Evolutionary conservation across 2,113 vertebrate genomes (phyloP).

Genomic region (Turdus rufiventris): DNA sequence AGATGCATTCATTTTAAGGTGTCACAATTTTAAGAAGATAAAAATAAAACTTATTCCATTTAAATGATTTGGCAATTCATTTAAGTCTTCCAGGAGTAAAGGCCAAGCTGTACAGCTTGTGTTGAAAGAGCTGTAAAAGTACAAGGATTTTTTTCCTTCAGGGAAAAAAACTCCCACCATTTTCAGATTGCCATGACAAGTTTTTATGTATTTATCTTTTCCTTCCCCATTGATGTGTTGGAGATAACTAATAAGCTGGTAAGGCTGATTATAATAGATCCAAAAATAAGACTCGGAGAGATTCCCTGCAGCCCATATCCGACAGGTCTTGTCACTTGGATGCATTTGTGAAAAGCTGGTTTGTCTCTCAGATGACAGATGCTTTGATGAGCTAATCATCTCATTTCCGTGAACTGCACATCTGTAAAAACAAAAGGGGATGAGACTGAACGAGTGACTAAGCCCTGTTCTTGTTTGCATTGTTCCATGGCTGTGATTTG

Average conservation of each 20-base stretch:
- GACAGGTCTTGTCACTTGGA: slow-evolving; percentile 49
- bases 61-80: not conserved
- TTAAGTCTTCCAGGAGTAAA: not conserved
- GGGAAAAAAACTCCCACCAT: not conserved
- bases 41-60: not conserved
- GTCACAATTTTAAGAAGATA: not conserved
- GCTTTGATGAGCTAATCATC: slow-evolving; percentile 64
- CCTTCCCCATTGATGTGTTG: not conserved
- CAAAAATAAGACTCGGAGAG: slow-evolving; percentile 33
- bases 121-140: not conserved
- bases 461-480: slow-evolving; percentile 29
- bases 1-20: not conserved
- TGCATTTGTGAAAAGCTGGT: slow-evolving; percentile 39
- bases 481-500: not conserved
- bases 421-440: slow-evolving; percentile 60
- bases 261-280: slow-evolving; percentile 23
- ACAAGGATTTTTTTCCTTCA: not conserved
- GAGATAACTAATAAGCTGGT: slow-evolving; percentile 24
- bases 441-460: slow-evolving; percentile 43
- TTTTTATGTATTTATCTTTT: slow-evolving; percentile 3
- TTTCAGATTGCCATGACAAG: not conserved
- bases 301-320: slow-evolving; percentile 35
- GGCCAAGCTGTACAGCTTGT: not conserved
- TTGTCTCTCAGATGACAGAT: slow-evolving; percentile 61
- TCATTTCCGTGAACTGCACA: slow-evolving; percentile 52